Evolutionary conservation across 2,797 vertebrate genomes (phyloP).

Genomic region (Trichosurus vulpecula): DNA sequence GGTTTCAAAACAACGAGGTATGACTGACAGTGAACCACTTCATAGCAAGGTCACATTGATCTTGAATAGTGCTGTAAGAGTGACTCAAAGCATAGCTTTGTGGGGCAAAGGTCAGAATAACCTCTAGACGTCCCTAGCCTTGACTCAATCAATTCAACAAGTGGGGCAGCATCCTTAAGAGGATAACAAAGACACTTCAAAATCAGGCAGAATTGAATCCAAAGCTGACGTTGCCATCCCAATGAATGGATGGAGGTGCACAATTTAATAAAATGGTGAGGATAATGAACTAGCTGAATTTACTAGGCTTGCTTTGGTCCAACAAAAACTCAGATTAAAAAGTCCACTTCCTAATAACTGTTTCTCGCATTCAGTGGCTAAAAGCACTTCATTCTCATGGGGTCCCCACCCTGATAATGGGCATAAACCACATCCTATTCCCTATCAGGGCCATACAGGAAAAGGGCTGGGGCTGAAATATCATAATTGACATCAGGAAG

Average conservation of each 20-base stretch:
- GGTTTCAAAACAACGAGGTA: background rate
- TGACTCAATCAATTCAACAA: background rate
- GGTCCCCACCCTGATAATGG: conserved; percentile 87
- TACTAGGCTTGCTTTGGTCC: background rate
- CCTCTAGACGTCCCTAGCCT: background rate
- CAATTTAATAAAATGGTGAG: background rate
- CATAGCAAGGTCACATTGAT: background rate
- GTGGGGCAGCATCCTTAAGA: background rate
- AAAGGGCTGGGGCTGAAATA: conserved; percentile 86
- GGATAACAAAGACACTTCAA: background rate
- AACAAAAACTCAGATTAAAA: conserved; percentile 60
- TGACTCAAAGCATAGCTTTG: background rate
- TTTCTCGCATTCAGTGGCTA: conserved; percentile 81
- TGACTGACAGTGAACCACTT: background rate
- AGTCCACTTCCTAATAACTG: conserved; percentile 55
- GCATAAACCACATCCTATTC: conserved; percentile 68
- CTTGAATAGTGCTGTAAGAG: background rate
- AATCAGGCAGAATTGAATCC: background rate
- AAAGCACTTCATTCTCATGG: conserved; percentile 73
- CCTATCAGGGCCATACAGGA: conserved; percentile 82
- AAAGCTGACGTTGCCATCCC: background rate
- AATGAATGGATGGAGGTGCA: background rate
- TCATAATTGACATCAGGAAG: conserved; percentile 73
- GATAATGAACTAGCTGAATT: background rate
- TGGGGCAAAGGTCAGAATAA: background rate